Percentiles rank a stretch among this genome's conserved stretches.
Conservation (phyloP, 2,888 invertebrate genomes). For the Lepidonotus clava region DNA sequence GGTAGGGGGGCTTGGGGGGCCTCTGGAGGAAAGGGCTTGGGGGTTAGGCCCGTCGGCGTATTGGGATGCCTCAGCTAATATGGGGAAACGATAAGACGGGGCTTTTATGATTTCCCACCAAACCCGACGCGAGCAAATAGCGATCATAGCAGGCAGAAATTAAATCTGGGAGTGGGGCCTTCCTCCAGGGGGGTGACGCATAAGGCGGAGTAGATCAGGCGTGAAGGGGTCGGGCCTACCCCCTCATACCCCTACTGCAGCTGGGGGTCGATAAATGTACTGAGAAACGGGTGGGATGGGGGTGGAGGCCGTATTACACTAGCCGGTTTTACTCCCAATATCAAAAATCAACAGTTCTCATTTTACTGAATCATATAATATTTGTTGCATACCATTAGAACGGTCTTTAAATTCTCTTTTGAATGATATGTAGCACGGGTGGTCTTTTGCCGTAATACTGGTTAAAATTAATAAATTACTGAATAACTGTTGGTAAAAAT, state of each 20-base stretch:
- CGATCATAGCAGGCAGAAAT: not conserved
- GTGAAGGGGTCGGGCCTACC: not conserved
- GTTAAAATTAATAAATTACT: no score
- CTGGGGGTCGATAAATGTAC: not conserved
- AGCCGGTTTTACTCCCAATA: no score
- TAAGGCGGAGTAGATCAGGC: not conserved
- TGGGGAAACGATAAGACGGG: conserved; percentile 22
- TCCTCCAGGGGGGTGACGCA: not conserved
- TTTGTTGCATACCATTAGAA: no score
- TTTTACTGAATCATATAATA: no score
- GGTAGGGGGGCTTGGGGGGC: conserved; percentile 12
- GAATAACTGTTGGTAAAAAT: no score
- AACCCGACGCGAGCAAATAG: conserved; percentile 24
- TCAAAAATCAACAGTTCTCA: no score
- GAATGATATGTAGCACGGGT: no score
- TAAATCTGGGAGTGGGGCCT: conserved; percentile 31
- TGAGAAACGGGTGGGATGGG: not conserved
- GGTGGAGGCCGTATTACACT: no score
- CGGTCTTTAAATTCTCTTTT: no score
- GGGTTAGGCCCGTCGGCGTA: conserved; percentile 3
- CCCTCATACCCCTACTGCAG: not conserved
- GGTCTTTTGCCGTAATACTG: no score
- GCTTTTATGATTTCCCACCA: conserved; percentile 30
- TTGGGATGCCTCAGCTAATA: conserved; percentile 9
- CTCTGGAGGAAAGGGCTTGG: not conserved